Percentiles rank a stretch among this genome's conserved stretches.
Evolutionary conservation across 2,888 invertebrate species (phyloP).

Genomic region (Andrena praecox): DNA sequence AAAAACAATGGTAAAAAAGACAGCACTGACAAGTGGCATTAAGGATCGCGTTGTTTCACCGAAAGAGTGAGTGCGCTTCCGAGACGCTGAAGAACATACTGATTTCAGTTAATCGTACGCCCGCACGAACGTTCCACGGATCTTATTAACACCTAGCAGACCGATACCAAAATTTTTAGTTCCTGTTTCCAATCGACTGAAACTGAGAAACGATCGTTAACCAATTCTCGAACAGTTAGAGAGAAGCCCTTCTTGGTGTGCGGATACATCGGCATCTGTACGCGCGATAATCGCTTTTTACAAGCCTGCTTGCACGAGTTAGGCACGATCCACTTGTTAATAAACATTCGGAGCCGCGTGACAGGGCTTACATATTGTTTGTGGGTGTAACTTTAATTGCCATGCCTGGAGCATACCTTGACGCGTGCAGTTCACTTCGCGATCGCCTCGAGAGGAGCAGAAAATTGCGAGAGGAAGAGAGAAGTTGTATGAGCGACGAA

Average conservation of each 20-base stretch:
- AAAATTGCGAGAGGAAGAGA: not conserved
- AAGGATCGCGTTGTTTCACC: slow-evolving; percentile 15
- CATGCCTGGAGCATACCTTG: slow-evolving; percentile 6
- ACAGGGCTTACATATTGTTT: slow-evolving; percentile 39
- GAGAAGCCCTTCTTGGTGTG: slow-evolving; percentile 18
- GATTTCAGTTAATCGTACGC: not conserved
- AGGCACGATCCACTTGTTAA: slow-evolving; percentile 21
- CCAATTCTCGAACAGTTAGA: slow-evolving; percentile 8
- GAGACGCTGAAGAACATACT: slow-evolving; percentile 1
- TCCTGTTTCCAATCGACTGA: slow-evolving; percentile 7
- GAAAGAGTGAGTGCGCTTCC: slow-evolving; percentile 13
- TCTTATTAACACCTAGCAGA: not conserved
- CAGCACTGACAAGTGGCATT: not conserved
- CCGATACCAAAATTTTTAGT: not conserved
- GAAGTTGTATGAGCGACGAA: not conserved
- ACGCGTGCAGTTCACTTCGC: not conserved
- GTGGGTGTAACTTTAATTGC: slow-evolving; percentile 44
- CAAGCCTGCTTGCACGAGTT: slow-evolving; percentile 34
- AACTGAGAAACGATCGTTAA: slow-evolving; percentile 30
- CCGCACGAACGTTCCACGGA: not conserved
- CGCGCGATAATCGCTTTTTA: slow-evolving; percentile 36
- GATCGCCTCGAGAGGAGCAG: not conserved
- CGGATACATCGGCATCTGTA: slow-evolving; percentile 26
- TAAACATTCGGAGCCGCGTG: slow-evolving; percentile 23
- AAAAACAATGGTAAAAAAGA: not conserved